Conservation (phyloP, 2,113 vertebrate genomes). For the Ochotona curzoniae region DNA sequence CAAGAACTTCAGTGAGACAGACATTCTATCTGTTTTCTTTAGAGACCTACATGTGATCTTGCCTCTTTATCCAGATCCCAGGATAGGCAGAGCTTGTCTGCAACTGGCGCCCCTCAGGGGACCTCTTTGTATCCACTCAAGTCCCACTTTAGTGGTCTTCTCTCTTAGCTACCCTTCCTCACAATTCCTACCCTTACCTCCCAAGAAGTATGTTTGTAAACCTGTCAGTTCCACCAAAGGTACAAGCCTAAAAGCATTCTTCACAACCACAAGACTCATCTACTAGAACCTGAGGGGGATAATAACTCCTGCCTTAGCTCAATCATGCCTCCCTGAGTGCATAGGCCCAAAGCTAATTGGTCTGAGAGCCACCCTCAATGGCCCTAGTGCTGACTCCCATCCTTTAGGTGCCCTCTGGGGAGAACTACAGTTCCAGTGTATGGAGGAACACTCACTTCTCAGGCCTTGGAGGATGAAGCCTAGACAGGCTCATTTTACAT, state of each 20-base stretch:
- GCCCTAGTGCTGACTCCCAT: not conserved
- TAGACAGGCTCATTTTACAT: not conserved
- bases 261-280: not conserved
- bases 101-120: not conserved
- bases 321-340: not conserved
- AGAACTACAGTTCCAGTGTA: not conserved
- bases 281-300: slow-evolving; percentile 23
- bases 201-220: not conserved
- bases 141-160: not conserved
- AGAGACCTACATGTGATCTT: slow-evolving; percentile 16
- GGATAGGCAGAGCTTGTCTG: not conserved
- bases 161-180: not conserved
- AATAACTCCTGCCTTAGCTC: not conserved
- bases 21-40: not conserved
- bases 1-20: not conserved
- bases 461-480: not conserved
- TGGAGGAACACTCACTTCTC: not conserved
- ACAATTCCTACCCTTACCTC: not conserved
- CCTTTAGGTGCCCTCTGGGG: not conserved
- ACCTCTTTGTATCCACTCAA: not conserved
- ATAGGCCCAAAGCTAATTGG: not conserved
- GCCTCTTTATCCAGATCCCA: slow-evolving; percentile 1
- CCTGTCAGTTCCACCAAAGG: not conserved
- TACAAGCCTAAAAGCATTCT: slow-evolving; percentile 11
- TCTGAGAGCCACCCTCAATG: not conserved